Base-by-base conservation (phyloP, 2,888 invertebrate species). In the Drymonia ruficornis region DNA sequence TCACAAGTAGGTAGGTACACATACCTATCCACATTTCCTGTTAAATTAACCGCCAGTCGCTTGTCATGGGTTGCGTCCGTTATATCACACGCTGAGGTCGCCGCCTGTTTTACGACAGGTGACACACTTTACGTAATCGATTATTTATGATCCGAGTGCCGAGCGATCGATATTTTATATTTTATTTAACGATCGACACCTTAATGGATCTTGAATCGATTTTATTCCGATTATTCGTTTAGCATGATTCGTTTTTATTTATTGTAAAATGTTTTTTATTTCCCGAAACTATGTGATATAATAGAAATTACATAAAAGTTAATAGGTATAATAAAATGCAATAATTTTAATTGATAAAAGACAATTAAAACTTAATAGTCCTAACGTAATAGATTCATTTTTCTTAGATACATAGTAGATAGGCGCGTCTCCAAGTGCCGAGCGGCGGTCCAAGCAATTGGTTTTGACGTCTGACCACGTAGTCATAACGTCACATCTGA, bases 111-210 rank as follows among this genome's bases (percentile, higher is more conserved):
- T 53, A 64, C 63, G 70, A 70, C 76, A 79, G 74, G 78, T 79
- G 80, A 76, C 81, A 82, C 70, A 74, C 65, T 76, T 78, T 72
- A 70, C 70, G 72, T 76, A 78, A 81, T 72, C 68, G 66, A 73
- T 72, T 71, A 73, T 67, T 73, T 68, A 62, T 70, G 67, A 63
- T 53, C 40, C 58, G 55, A 61, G 52, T 55, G 44, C 49, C 56
- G 49, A 53, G 61, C 57, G 70, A 67, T 67, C 67, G 76, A 72
- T 76, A 67, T 62, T 69, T 65, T 43, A 48, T n/a, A 4, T 61
- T 62, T 61, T 53, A 63, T 63, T 48, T 15, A 44, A 44, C 42
- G 50, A 53, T 50, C 28, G 23, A 28, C 56, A 49, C 55, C 45
- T 51, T 70, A 61, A 63, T 66, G 36, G 65, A 67, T 66, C 61